Conservation (phyloP, 1,140 invertebrate species). For the Mylabris phalerata region DNA sequence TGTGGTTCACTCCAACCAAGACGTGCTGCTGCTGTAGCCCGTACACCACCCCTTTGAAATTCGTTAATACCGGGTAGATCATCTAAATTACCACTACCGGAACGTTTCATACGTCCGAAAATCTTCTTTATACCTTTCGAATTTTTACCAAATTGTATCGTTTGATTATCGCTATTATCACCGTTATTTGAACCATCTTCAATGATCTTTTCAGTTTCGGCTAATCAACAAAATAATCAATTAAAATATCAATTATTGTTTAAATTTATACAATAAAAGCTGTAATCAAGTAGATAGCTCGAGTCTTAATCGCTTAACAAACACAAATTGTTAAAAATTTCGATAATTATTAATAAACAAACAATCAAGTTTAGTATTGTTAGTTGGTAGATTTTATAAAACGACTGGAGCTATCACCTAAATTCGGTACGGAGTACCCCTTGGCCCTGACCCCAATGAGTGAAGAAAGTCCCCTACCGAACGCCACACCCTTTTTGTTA, state of each 20-base stretch:
- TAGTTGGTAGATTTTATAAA: background rate
- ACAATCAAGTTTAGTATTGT: background rate
- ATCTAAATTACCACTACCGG: conserved; percentile 65
- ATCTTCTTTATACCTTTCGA: conserved; percentile 56
- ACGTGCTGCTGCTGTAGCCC: conserved; percentile 70
- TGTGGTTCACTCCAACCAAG: conserved; percentile 57
- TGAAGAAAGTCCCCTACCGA: conserved; percentile 61
- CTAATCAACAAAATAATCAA: conserved; percentile 38
- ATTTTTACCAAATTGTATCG: conserved; percentile 48
- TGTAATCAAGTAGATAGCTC: conserved; percentile 23
- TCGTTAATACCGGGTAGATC: conserved; percentile 52
- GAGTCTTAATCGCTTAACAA: conserved; percentile 18
- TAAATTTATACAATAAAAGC: background rate
- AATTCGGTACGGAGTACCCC: conserved; percentile 82
- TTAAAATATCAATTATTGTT: no score
- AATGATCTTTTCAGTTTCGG: conserved; percentile 63
- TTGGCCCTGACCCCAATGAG: conserved; percentile 59
- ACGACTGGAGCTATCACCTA: conserved; percentile 60
- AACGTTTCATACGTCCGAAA: conserved; percentile 63
- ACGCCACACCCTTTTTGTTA: conserved; percentile 53
- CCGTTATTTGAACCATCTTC: conserved; percentile 40
- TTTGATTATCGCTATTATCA: conserved; percentile 7
- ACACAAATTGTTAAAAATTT: no score
- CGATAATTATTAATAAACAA: no score
- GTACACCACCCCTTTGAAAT: conserved; percentile 63